Percentiles rank a stretch among this genome's conserved stretches.
Conservation (phyloP, 2,888 invertebrate species). For the Ophion ventricosus region DNA sequence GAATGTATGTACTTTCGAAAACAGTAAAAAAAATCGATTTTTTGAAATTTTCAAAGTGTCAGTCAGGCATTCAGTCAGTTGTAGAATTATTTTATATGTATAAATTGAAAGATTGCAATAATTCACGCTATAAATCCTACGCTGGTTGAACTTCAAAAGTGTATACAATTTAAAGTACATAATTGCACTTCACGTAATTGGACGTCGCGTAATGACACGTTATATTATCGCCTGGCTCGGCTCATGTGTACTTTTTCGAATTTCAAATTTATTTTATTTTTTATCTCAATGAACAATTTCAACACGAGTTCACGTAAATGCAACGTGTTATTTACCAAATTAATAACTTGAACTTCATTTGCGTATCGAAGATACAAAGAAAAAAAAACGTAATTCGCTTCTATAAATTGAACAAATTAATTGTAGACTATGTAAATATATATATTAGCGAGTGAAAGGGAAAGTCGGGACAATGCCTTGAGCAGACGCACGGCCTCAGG, state of each 20-base stretch:
- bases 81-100: too few relatives aligned
- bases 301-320: not conserved
- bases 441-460: not conserved
- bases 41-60: too few relatives aligned
- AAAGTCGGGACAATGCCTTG: conserved; percentile 54
- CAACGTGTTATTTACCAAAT: not conserved
- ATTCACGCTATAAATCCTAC: not conserved
- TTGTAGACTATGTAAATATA: not conserved
- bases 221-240: not conserved
- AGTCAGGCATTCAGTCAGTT: too few relatives aligned
- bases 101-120: not conserved
- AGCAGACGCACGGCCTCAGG: conserved; percentile 34
- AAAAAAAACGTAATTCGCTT: not conserved
- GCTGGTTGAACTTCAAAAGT: not conserved
- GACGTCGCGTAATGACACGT: not conserved
- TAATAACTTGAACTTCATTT: not conserved
- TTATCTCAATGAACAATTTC: not conserved
- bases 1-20: too few relatives aligned
- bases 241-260: not conserved
- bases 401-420: not conserved
- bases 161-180: not conserved
- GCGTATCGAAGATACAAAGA: not conserved
- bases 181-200: not conserved
- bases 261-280: too few relatives aligned
- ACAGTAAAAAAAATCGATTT: too few relatives aligned